phyloP scores from a whole-genome alignment of 2,797 vertebrate species.

The Craterocephalus amniculus region DNA sequence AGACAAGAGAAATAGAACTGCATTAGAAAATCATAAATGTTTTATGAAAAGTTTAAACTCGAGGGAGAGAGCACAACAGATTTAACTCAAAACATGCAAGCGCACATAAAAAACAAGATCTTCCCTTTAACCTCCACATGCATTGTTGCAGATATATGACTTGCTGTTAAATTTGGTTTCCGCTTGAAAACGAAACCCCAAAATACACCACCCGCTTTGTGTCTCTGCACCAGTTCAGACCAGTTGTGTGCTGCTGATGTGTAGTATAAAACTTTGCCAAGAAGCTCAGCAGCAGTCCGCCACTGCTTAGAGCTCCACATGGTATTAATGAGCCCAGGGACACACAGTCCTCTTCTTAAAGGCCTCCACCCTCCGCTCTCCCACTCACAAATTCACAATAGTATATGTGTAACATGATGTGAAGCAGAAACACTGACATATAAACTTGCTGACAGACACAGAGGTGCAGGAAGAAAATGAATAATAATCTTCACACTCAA shows the following conservation, averaged over 20 bases:
- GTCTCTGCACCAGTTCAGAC: slow-evolving; percentile 46
- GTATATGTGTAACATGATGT: neutral
- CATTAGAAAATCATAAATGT: slow-evolving; percentile 47
- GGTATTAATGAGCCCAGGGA: slow-evolving; percentile 72
- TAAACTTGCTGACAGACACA: neutral
- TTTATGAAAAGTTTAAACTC: slow-evolving; percentile 36
- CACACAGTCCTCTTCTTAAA: slow-evolving; percentile 49
- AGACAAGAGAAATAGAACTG: slow-evolving; percentile 44
- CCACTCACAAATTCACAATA: slow-evolving; percentile 4
- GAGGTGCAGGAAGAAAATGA: neutral
- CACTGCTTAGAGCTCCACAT: slow-evolving; percentile 57
- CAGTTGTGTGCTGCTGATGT: slow-evolving; percentile 54
- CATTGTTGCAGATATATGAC: neutral
- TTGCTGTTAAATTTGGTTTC: slow-evolving; percentile 13
- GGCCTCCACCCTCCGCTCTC: slow-evolving; percentile 34
- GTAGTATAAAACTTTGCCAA: slow-evolving; percentile 56
- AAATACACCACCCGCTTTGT: slow-evolving; percentile 9
- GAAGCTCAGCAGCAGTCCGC: slow-evolving; percentile 56
- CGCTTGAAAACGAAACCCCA: slow-evolving; percentile 15
- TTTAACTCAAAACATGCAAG: slow-evolving; percentile 29
- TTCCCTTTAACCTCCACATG: slow-evolving; percentile 2
- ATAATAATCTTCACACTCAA: neutral
- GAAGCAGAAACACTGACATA: slow-evolving; percentile 2
- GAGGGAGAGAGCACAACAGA: slow-evolving; percentile 29
- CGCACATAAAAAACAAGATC: neutral